Evolutionary conservation across 1,140 invertebrate species (phyloP), one percentile per base, ranked within the genome.

Genomic region (Melitaea cinxia): DNA sequence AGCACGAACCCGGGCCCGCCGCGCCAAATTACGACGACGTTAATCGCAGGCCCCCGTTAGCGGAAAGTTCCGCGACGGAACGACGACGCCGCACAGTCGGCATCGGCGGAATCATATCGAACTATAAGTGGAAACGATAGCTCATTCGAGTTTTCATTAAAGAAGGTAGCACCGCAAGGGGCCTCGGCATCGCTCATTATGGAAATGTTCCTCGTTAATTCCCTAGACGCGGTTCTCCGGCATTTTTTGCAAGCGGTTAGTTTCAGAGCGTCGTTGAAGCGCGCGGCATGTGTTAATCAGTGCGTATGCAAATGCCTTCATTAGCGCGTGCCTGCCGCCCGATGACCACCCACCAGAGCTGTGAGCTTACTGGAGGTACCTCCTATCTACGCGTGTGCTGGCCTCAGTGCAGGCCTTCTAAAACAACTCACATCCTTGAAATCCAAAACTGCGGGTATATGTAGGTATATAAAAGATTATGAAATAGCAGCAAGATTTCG

Each of bases 281-380:
- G 24, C 23, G 4, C n/a, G 1, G 53, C 54, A 21, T 45, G 45
- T 59, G 57, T 35, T 50, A 59, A 49, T 59, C 39, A 50, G 45
- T 49, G 57, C 57, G 57, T 50, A 59, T 50, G 45, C 57, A 59
- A 59, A 49, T 35, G 47, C 45, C 26, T 59, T 59, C 45, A 59
- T 59, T 50, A 59, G 57, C 28, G 45, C 35, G 12, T 19, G 23
- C 23, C 39, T n/a, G 24, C 39, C 42, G 17, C 28, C 45, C 56
- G 15, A n/a, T 28, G 56, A 47, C 45, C 56, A 49, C 56, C 45
- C 45, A 17, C 57, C 28, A 6, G 28, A 9, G 6, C 50, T 28
- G 49, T n/a, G 19, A 21, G 42, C 5, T 9, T 21, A 23, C 42
- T 45, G 1, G 3, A 21, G 23, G 2, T 45, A 39, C 14, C 12